These are phyloP conservation scores for Elgaria multicarinata DNA, from an alignment of 2,113 vertebrate species.

Conservation along the genomic window DNA sequence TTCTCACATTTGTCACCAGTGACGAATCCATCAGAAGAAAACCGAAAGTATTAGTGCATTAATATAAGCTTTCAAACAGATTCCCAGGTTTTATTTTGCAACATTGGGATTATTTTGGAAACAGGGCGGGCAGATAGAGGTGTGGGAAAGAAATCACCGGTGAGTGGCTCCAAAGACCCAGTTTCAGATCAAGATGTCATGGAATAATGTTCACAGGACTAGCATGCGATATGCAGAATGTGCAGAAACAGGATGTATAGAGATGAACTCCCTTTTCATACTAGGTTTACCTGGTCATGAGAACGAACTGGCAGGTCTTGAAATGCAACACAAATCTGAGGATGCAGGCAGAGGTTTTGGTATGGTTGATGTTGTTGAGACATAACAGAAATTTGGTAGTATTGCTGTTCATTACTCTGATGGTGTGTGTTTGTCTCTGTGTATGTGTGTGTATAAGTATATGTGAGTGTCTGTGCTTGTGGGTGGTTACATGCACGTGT, in stretches of 20 bases:
- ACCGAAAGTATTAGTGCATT: conserved; percentile 44
- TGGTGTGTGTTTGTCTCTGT: too few species aligned
- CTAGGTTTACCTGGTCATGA: background rate
- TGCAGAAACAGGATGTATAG: conserved; percentile 28
- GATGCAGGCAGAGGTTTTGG: conserved; percentile 24
- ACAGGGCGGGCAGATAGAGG: conserved; percentile 23
- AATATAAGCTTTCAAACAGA: background rate
- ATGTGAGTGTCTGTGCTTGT: too few species aligned
- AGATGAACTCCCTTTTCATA: conserved; percentile 15
- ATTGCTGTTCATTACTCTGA: background rate
- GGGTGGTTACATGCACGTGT: too few species aligned
- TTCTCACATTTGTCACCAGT: conserved; percentile 4
- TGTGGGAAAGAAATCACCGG: conserved; percentile 23
- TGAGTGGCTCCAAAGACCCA: background rate
- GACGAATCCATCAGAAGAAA: conserved; percentile 20
- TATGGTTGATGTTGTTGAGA: conserved; percentile 42
- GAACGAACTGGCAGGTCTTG: background rate
- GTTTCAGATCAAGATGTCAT: conserved; percentile 16
- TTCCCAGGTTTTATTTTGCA: conserved; percentile 40
- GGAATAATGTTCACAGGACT: conserved; percentile 18
- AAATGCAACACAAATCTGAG: conserved; percentile 8
- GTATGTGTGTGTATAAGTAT: too few species aligned
- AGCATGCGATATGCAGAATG: conserved; percentile 15
- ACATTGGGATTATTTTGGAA: conserved; percentile 12
- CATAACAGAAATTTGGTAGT: background rate